A percentile compares a stretch with the other conserved stretches of the same genome.
phyloP scores from a whole-genome alignment of 1,140 invertebrate species.

The Calliopsis andreniformis region DNA sequence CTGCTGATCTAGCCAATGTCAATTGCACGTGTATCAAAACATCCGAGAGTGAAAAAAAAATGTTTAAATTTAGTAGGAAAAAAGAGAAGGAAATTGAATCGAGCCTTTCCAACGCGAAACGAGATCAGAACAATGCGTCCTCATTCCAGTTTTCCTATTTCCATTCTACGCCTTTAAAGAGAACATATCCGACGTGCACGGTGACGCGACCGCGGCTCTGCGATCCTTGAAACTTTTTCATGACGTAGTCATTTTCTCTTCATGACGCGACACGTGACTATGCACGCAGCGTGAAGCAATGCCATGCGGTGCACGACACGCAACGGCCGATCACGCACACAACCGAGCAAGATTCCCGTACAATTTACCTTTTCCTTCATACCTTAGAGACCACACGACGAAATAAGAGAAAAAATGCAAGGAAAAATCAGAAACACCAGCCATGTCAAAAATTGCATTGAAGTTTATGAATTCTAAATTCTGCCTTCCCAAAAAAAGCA shows the following conservation, averaged over 20 bases:
- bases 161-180: slow-evolving; percentile 21
- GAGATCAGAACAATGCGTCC: slow-evolving; percentile 15
- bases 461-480: too few relatives aligned
- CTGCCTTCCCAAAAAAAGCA: too few relatives aligned
- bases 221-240: slow-evolving; percentile 61
- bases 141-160: slow-evolving; percentile 4
- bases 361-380: not conserved
- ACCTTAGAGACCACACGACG: not conserved
- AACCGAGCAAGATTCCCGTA: slow-evolving; percentile 47
- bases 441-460: too few relatives aligned
- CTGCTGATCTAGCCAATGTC: too few relatives aligned
- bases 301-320: slow-evolving; percentile 34
- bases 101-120: not conserved
- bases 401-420: too few relatives aligned
- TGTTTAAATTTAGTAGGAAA: too few relatives aligned
- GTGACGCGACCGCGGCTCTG: slow-evolving; percentile 8
- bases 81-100: not conserved
- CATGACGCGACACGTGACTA: slow-evolving; percentile 65
- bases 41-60: too few relatives aligned
- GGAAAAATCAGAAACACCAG: too few relatives aligned
- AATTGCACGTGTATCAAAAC: too few relatives aligned
- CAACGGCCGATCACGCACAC: slow-evolving; percentile 66
- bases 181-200: slow-evolving; percentile 14
- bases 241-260: slow-evolving; percentile 49
- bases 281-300: slow-evolving; percentile 63